phyloP scores from a whole-genome alignment of 2,888 invertebrate genomes.

The Ornithoptera alexandrae region DNA sequence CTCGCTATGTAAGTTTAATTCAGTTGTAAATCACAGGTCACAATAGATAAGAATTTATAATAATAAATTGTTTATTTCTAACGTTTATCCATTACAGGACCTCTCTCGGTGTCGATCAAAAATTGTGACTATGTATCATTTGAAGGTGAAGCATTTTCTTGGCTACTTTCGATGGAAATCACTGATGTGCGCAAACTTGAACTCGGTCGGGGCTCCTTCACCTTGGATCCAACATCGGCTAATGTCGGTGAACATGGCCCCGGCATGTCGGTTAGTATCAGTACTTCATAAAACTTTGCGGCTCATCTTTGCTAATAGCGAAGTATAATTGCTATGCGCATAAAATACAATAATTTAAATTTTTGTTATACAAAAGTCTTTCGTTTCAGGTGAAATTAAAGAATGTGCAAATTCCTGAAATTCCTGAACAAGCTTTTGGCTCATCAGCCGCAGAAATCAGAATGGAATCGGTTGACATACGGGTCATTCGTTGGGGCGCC shows the following conservation, averaged over 20 bases:
- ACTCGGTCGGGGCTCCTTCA: conserved; percentile 82
- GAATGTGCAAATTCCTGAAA: conserved; percentile 78
- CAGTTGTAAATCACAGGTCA: no score
- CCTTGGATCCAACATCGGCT: conserved; percentile 79
- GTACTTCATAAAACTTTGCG: conserved; percentile 7
- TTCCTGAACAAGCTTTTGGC: conserved; percentile 82
- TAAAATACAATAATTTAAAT: background rate
- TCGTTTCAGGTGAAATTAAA: conserved; percentile 82
- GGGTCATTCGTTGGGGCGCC: conserved; percentile 80
- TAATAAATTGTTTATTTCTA: conserved; percentile 19
- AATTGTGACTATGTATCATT: conserved; percentile 80
- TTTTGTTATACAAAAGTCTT: background rate
- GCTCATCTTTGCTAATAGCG: conserved; percentile 25
- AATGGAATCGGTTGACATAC: conserved; percentile 74
- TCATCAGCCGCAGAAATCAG: conserved; percentile 82
- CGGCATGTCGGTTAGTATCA: conserved; percentile 71
- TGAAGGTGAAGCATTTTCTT: conserved; percentile 83
- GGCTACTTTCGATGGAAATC: conserved; percentile 82
- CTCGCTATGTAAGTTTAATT: no score
- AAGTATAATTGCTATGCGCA: conserved; percentile 28
- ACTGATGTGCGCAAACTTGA: conserved; percentile 78
- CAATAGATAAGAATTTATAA: no score
- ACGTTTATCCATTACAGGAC: conserved; percentile 67
- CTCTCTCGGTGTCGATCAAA: conserved; percentile 81
- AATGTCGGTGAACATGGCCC: conserved; percentile 84